Evolutionary conservation across 2,113 vertebrate genomes (phyloP), one percentile per base, ranked within the genome.

Genomic region (Pteropus alecto): DNA sequence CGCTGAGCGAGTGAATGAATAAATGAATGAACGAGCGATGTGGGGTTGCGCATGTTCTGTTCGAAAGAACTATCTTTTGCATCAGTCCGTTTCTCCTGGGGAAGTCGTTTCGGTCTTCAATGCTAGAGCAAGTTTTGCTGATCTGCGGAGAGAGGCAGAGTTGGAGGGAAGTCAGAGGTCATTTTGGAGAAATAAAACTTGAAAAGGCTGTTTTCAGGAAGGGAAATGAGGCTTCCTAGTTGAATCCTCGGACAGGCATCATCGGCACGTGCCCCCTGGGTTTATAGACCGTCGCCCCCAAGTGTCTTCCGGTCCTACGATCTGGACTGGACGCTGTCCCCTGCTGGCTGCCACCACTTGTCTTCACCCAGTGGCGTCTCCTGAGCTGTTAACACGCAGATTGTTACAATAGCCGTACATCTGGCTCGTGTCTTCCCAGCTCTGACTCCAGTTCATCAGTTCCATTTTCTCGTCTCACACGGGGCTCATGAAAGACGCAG

Each of bases 141-240:
- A 98, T 93, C 91, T 90, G 98, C 96, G 96, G 85, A 98, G 88
- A 95, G 96, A 93, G 97, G 94, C 95, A 97, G 93, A 92, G 95
- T 90, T 96, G 46, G 92, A 98, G 97, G 46, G 79, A 96, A 96
- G 93, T 97, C 97, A 93, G 95, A 97, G 96, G 97, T 96, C 81
- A 96, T 97, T 98, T 97, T 94, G 94, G 83, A 98, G 97, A 98
- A 98, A 96, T 97, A 98, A 98, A 98, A 98, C 96, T 98, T 95
- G 63, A 97, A 98, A 98, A 88, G 35, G 28, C 24, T 83, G 46
- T 74, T 94, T 86, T 84, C 79, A 79, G 77, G 70, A 87, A 48
- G 56, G 85, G 70, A 92, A 90, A 96, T 51, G 68, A 92, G 73
- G 54, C 33, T 95, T 92, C 79, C 81, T 76, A 58, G 48, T 63